Evolutionary conservation across 2,113 vertebrate genomes (phyloP).

Genomic region (Mustela lutreola): DNA sequence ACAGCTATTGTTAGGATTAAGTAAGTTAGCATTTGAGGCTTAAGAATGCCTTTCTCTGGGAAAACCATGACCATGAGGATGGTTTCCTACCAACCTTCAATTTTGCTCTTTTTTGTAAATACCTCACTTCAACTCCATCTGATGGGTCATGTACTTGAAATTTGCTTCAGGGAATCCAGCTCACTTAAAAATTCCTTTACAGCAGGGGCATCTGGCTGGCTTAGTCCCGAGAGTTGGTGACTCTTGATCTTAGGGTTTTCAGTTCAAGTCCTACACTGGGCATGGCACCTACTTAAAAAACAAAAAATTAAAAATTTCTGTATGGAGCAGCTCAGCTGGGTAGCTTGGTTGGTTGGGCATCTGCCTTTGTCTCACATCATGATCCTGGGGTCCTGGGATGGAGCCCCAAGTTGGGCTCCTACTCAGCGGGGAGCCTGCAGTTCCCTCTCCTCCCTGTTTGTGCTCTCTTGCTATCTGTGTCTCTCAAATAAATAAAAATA

Average conservation of each 20-base stretch:
- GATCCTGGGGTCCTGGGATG: neutral
- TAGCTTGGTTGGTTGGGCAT: neutral
- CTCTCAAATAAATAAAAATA: neutral
- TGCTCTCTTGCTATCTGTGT: neutral
- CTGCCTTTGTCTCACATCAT: neutral
- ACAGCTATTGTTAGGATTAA: neutral
- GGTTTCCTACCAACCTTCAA: neutral
- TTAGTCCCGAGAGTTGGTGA: neutral
- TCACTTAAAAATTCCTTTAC: neutral
- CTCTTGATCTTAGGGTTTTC: neutral
- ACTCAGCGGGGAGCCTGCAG: neutral
- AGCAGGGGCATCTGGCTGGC: neutral
- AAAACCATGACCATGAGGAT: neutral
- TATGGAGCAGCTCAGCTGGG: neutral
- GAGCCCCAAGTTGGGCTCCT: neutral
- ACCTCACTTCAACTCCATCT: neutral
- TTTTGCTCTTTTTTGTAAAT: neutral
- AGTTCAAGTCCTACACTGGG: neutral
- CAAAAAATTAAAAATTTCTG: neutral
- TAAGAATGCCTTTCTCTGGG: neutral
- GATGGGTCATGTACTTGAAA: constrained; percentile 10
- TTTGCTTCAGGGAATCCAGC: neutral
- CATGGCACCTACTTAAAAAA: neutral
- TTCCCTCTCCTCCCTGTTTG: neutral
- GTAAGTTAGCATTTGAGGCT: neutral